A percentile compares a stretch with the other conserved stretches of the same genome.
Conservation (phyloP, 2,797 vertebrate genomes). For the Anolis apletophallus region DNA sequence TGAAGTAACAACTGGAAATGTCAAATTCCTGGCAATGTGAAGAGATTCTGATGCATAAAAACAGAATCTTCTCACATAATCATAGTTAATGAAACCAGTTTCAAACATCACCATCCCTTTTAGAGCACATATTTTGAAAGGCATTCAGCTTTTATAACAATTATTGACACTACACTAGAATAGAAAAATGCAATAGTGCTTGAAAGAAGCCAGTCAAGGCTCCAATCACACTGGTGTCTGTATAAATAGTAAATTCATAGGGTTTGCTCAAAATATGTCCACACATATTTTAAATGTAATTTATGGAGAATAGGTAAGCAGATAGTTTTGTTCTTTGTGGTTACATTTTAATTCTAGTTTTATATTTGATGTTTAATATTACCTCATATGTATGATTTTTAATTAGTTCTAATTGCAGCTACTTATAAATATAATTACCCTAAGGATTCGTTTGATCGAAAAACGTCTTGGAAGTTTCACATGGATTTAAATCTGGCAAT, state of each 20-base stretch:
- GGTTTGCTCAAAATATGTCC: not conserved
- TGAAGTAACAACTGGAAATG: constrained; percentile 31
- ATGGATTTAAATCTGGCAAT: not conserved
- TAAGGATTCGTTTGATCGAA: not conserved
- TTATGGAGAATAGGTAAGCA: not conserved
- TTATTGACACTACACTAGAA: not conserved
- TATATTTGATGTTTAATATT: not conserved
- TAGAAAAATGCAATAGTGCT: not conserved
- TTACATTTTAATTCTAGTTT: not conserved
- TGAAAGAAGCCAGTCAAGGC: not conserved
- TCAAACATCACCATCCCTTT: not conserved
- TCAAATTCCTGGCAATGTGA: constrained; percentile 26
- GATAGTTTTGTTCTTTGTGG: not conserved
- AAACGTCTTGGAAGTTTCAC: not conserved
- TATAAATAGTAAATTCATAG: not conserved
- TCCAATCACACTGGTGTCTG: not conserved
- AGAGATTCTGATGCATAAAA: constrained; percentile 21
- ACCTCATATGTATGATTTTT: not conserved
- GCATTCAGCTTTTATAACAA: constrained; percentile 5
- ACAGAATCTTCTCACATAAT: constrained; percentile 8
- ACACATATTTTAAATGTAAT: not conserved
- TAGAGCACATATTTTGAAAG: constrained; percentile 24
- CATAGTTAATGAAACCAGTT: constrained; percentile 22
- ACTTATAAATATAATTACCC: not conserved
- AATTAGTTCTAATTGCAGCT: not conserved